Evolutionary conservation across 2,888 invertebrate genomes (phyloP).

Genomic region (Rotaria magnacalcarata): DNA sequence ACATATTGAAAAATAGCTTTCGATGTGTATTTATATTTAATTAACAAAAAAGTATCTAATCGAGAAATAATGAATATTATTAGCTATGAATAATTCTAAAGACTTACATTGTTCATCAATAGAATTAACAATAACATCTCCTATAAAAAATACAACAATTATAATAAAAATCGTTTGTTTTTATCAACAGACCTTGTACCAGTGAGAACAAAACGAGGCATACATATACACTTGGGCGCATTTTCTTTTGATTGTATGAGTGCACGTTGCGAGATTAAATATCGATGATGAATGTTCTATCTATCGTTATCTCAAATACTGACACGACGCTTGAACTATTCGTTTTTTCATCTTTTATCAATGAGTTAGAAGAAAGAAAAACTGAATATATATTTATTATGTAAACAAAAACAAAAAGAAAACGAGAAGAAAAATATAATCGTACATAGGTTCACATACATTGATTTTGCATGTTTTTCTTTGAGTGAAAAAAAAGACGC

Average conservation of each 20-base stretch:
- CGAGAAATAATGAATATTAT: too few relatives aligned
- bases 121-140: background rate
- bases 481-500: background rate
- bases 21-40: background rate
- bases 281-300: background rate
- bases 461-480: background rate
- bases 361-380: background rate
- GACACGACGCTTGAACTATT: background rate
- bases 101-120: background rate
- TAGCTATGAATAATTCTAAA: too few relatives aligned
- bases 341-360: background rate
- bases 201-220: background rate
- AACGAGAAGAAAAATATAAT: background rate
- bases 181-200: background rate
- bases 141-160: background rate
- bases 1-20: constrained; percentile 3
- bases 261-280: background rate
- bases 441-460: background rate
- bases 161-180: background rate
- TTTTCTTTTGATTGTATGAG: background rate
- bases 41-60: background rate
- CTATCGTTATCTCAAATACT: background rate
- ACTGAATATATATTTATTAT: background rate
- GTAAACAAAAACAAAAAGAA: background rate
- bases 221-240: background rate